These are phyloP conservation scores for Manis crassicaudata DNA, from an alignment of 2,797 vertebrate species.

Conservation along the genomic window DNA sequence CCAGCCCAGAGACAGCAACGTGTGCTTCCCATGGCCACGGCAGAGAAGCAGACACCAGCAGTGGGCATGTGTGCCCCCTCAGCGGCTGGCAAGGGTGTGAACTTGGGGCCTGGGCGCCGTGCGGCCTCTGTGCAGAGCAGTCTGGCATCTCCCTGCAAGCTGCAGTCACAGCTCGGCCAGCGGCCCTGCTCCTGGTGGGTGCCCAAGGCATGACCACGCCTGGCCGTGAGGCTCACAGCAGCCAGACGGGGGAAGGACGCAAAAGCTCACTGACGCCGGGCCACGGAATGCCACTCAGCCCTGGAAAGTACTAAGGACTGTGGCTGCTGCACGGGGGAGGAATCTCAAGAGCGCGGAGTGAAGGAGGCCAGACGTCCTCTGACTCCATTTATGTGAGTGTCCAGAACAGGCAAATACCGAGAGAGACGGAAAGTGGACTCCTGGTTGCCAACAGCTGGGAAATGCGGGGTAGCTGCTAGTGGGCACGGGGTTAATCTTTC, in stretches of 20 bases:
- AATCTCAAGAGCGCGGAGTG: accelerated
- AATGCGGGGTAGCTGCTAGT: background rate
- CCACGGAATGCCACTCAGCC: background rate
- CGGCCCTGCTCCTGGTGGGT: background rate
- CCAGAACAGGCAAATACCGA: accelerated
- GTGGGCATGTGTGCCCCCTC: too few species aligned
- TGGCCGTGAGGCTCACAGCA: background rate
- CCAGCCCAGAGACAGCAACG: background rate
- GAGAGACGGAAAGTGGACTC: background rate
- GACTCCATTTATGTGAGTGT: accelerated
- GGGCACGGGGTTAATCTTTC: background rate
- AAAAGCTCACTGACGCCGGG: background rate
- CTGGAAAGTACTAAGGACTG: accelerated
- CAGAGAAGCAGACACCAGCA: background rate
- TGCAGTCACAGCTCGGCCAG: too few species aligned
- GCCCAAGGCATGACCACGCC: background rate
- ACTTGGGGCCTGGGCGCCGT: too few species aligned
- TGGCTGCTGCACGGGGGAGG: background rate
- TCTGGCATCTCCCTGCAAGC: too few species aligned
- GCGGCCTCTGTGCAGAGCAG: too few species aligned
- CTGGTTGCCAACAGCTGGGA: background rate
- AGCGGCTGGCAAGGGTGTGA: too few species aligned
- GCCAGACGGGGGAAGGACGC: background rate
- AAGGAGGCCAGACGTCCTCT: accelerated
- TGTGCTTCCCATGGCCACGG: background rate